Evolutionary conservation across 1,140 invertebrate species (phyloP).

Genomic region (Cydia strobilella): DNA sequence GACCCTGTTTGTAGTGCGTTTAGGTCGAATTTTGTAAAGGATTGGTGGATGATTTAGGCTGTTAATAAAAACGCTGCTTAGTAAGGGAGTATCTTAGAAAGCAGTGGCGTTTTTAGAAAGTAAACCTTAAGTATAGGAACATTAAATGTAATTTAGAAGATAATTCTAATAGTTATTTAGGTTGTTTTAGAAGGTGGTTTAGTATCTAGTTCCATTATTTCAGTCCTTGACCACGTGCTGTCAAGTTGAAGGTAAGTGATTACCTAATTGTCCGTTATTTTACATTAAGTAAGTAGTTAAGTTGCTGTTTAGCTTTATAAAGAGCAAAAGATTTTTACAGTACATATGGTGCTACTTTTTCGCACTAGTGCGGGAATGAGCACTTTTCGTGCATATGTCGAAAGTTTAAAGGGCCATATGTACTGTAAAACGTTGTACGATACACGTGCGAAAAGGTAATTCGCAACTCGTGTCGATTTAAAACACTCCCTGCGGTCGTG

Average conservation of each 20-base stretch:
- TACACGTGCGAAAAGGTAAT: no score
- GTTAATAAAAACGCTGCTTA: not conserved
- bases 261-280: not conserved
- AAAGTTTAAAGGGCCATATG: no score
- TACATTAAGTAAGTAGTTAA: not conserved
- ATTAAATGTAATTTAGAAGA: not conserved
- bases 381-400: no score
- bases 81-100: not conserved
- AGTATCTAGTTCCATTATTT: not conserved
- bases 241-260: not conserved
- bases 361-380: no score
- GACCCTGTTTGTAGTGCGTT: not conserved
- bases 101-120: not conserved
- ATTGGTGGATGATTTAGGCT: not conserved
- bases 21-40: not conserved
- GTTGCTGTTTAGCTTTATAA: no score
- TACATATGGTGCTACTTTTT: no score
- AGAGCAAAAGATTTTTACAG: no score
- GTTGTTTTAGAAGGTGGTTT: not conserved
- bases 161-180: not conserved
- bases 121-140: not conserved
- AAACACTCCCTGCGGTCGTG: no score
- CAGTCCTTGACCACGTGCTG: not conserved
- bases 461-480: no score
- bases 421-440: no score